phyloP scores from a whole-genome alignment of 2,113 vertebrate species.

The Pterocles burchelli region DNA sequence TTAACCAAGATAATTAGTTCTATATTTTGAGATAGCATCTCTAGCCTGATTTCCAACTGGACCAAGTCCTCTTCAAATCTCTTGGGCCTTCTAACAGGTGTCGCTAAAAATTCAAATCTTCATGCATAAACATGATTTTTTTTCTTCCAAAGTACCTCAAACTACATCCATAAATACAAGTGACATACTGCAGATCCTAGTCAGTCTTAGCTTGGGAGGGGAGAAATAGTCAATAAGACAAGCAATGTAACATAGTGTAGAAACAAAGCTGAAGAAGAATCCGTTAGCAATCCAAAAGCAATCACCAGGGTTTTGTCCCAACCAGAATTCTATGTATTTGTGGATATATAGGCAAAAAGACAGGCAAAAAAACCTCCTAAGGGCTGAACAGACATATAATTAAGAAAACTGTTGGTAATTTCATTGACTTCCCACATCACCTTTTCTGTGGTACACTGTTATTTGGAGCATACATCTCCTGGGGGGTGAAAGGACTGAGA shows the following conservation, averaged over 20 bases:
- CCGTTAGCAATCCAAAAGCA: background rate
- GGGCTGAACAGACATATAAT: background rate
- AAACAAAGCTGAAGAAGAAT: background rate
- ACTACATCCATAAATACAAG: background rate
- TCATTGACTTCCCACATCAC: background rate
- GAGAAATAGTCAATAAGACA: background rate
- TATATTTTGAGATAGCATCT: background rate
- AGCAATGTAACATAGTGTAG: background rate
- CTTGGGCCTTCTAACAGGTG: background rate
- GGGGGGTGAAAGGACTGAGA: no score
- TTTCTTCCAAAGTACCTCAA: background rate
- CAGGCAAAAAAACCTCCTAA: background rate
- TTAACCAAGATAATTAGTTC: background rate
- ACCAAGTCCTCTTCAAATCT: background rate
- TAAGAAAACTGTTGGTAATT: background rate
- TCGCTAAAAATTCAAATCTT: background rate
- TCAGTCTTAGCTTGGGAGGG: background rate
- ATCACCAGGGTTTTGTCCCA: background rate
- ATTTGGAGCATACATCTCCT: background rate
- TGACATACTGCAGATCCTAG: background rate
- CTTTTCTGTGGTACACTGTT: background rate
- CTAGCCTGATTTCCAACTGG: background rate
- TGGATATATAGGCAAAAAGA: background rate
- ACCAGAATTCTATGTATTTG: background rate
- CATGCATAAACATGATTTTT: background rate